Conservation (phyloP, 2,888 invertebrate genomes). For the Cephonodes hylas region DNA sequence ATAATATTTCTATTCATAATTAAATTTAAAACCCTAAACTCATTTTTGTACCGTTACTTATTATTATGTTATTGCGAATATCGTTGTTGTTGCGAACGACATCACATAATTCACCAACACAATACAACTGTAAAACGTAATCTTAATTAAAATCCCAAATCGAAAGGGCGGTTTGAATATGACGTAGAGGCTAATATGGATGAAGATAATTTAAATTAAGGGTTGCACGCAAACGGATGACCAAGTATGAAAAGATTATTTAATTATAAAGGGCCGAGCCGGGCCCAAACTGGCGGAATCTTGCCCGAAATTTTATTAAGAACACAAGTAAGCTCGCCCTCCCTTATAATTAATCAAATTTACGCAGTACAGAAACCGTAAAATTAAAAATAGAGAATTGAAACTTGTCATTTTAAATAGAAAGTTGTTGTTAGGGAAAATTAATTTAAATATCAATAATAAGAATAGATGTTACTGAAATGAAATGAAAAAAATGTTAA, state of each 20-base stretch:
- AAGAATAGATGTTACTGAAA: too few relatives aligned
- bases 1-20: too few relatives aligned
- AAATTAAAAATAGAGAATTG: background rate
- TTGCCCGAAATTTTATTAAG: constrained; percentile 13
- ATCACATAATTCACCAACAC: background rate
- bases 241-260: constrained; percentile 30
- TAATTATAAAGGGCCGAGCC: constrained; percentile 34
- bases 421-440: too few relatives aligned
- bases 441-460: too few relatives aligned
- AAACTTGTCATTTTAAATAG: too few relatives aligned
- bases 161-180: constrained; percentile 4
- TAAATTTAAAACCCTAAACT: too few relatives aligned
- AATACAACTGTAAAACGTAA: background rate
- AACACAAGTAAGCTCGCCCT: constrained; percentile 7
- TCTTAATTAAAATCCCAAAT: background rate
- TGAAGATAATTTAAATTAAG: constrained; percentile 12
- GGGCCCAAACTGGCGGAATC: constrained; percentile 11
- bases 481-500: too few relatives aligned
- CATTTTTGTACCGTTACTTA: too few relatives aligned
- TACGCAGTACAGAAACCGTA: background rate
- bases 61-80: too few relatives aligned
- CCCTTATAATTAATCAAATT: constrained; percentile 11
- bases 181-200: constrained; percentile 4
- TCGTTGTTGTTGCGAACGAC: background rate
- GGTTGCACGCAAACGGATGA: constrained; percentile 9